Evolutionary conservation across 2,113 vertebrate genomes (phyloP), one percentile per base, ranked within the genome.

Genomic region (Myrmophylax atrothorax): DNA sequence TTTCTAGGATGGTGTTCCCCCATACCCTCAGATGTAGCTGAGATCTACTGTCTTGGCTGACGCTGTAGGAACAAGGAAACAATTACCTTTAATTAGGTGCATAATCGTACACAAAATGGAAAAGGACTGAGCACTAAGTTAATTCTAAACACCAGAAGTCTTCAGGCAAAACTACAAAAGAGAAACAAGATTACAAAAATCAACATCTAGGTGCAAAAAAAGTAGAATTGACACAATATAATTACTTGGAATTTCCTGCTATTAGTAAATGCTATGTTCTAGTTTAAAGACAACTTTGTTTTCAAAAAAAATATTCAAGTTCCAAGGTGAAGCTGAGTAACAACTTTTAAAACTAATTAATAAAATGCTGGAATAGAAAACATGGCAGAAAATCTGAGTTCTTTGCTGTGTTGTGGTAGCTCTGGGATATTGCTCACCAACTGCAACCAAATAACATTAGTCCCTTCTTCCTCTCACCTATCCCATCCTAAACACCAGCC

Each of bases 121-220:
- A 78, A 44, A 84, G 31, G 29, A 67, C 38, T 67, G 33, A 84
- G 29, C 84, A 64, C 5, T 44, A 89, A 89, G 44, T 75, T 89
- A 82, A 92, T 87, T 89, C 74, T 72, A 76, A 94, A 78, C 37
- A 78, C 22, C 52, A 75, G 42, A 92, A 90, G n/a, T 67, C 79
- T 96, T 87, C 73, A 83, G 72, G 67, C 49, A 46, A 93, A 94
- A 84, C 29, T 31, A 74, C 22, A 55, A 66, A 92, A 38, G 14
- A 86, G 42, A 75, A 95, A 63, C n/a, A 73, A 78, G 20, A 18
- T 7, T 74, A 80, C n/a, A 81, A 49, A 80, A 82, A 62, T 26
- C 29, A 62, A 40, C 46, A 33, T 37, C 18, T 35, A 74, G 9
- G 5, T 53, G 18, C 26, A 80, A 66, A 81, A 77, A 69, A 88